These are phyloP conservation scores for Fringilla coelebs DNA, from an alignment of 2,797 vertebrate species.

Conservation along the genomic window DNA sequence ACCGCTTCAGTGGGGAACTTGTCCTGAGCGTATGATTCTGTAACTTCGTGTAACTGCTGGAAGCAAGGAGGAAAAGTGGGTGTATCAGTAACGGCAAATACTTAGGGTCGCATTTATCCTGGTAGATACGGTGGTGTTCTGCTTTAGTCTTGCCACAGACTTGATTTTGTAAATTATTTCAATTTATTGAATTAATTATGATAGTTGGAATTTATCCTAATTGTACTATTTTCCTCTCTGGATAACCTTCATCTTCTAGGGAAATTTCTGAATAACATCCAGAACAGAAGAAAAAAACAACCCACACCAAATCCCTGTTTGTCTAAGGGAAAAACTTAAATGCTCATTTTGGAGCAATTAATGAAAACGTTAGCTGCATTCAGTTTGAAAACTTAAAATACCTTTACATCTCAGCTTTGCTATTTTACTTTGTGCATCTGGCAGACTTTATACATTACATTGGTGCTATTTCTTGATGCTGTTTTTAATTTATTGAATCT, in stretches of 20 bases:
- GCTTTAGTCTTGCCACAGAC: background rate
- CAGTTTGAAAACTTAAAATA: background rate
- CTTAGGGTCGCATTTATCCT: background rate
- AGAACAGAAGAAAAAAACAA: background rate
- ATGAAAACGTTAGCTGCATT: background rate
- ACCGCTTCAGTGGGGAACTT: background rate
- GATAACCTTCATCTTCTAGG: background rate
- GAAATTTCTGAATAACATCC: background rate
- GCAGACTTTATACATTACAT: background rate
- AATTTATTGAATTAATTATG: background rate
- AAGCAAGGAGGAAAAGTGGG: background rate
- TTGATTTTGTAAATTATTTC: background rate
- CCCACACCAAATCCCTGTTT: background rate
- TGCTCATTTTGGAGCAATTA: background rate
- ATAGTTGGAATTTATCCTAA: background rate
- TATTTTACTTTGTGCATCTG: background rate
- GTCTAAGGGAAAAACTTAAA: background rate
- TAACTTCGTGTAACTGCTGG: background rate
- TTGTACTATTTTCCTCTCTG: background rate
- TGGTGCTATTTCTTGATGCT: background rate
- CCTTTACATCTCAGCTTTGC: background rate
- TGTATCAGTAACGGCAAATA: background rate
- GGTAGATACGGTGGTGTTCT: background rate
- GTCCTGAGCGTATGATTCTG: rapidly evolving
- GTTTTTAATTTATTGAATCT: background rate